Base-by-base conservation (phyloP, 2,888 invertebrate genomes). In the Sphecodes monilicornis region DNA sequence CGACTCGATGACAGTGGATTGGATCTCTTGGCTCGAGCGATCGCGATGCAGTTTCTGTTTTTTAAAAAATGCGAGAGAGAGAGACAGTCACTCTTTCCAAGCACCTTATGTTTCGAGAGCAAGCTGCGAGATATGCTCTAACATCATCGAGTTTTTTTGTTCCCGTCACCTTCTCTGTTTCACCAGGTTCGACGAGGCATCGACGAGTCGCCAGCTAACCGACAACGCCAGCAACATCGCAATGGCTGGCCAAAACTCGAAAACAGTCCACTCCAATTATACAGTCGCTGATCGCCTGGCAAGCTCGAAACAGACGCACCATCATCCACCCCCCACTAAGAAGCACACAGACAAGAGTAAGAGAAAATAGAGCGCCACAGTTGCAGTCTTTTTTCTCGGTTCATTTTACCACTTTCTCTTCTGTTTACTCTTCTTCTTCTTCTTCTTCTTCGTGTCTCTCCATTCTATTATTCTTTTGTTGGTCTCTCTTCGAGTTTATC, bases 321-420 rank as follows among this genome's bases (percentile, higher is more conserved):
- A 93, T 90, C 93, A 93, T 91, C 92, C 92, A 80, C 92, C 90
- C 80, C 88, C 91, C 89, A 90, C 86, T 89, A 90, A 91, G 90
- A 94, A 94, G 91, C 92, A 93, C 90, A 76, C 50, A 68, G 94
- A 94, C 91, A 94, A 94, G 90, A 92, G 86, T 92, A 94, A 94
- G 91, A 92, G 93, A 92, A 94, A 94, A 92, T 94, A 94, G 93
- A 89, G 77, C n/a, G 81, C 76, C 81, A 54, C 64, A 54, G 36
- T 76, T 79, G 64, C 83, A 84, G 77, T 77, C 77, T 74, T 70
- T 60, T 84, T 82, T 82, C 82, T 77, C 32, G 29, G 46, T 43
- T 68, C 68, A 39, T 71, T 41, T 36, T 72, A 60, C 29, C 13
- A 66, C 22, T 8, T 41, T 64, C 22, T 39, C 22, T 43, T 32